Evolutionary conservation across 2,113 vertebrate species (phyloP).

Genomic region (Turnix velox): DNA sequence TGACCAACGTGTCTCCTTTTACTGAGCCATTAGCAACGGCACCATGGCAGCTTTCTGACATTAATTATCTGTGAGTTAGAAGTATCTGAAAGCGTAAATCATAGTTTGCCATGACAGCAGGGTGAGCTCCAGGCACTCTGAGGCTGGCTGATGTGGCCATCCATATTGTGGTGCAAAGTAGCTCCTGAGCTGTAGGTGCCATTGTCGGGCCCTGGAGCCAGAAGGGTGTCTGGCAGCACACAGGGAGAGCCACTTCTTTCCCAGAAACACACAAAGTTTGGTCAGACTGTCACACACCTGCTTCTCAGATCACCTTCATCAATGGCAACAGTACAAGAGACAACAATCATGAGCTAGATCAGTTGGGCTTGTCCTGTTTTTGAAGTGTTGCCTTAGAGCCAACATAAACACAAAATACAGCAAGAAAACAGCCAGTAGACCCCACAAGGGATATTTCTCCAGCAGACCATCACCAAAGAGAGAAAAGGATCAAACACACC

Average conservation of each 20-base stretch:
- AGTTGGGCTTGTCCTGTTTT: background rate
- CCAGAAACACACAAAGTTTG: background rate
- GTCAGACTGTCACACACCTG: no score
- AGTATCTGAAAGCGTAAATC: conserved; percentile 47
- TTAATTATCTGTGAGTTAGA: conserved; percentile 69
- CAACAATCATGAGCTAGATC: background rate
- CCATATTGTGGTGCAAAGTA: background rate
- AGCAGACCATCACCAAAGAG: background rate
- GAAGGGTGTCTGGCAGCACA: fast-evolving
- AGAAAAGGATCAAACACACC: background rate
- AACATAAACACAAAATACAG: fast-evolving
- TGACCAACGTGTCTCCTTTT: conserved; percentile 41
- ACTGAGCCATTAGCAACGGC: conserved; percentile 45
- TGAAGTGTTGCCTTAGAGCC: fast-evolving
- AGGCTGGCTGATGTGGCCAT: background rate
- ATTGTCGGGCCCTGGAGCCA: fast-evolving
- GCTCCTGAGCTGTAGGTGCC: background rate
- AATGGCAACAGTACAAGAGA: background rate
- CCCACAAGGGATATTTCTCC: background rate
- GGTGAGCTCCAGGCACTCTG: background rate
- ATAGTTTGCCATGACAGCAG: background rate
- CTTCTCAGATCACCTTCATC: background rate
- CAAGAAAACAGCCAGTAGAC: background rate
- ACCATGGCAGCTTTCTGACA: conserved; percentile 64
- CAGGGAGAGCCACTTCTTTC: background rate